Conservation (phyloP, 2,888 invertebrate species). For the Netelia fuscicornis region DNA sequence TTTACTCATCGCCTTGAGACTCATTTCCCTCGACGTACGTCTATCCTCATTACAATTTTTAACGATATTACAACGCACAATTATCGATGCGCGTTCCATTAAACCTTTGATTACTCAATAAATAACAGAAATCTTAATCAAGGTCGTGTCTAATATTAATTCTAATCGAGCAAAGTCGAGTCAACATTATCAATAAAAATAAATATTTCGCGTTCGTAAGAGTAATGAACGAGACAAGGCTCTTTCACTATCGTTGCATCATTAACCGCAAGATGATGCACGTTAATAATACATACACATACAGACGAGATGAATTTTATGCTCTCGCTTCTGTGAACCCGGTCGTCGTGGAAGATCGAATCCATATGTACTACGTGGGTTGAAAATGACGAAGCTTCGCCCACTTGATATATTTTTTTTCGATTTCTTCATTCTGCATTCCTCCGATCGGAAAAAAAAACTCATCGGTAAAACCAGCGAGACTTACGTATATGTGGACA, state of each 20-base stretch:
- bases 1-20: constrained; percentile 30
- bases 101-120: too few relatives aligned
- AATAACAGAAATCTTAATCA: neutral
- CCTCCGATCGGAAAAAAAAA: constrained; percentile 38
- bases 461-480: constrained; percentile 50
- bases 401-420: constrained; percentile 68
- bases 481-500: constrained; percentile 25
- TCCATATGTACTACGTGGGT: constrained; percentile 72
- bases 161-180: neutral
- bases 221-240: constrained; percentile 3
- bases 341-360: constrained; percentile 49
- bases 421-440: constrained; percentile 69
- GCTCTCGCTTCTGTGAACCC: constrained; percentile 54
- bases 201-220: constrained; percentile 4
- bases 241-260: constrained; percentile 50
- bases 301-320: constrained; percentile 19
- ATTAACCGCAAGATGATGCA: constrained; percentile 39
- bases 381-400: constrained; percentile 72
- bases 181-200: neutral
- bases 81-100: constrained; percentile 8
- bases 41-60: neutral
- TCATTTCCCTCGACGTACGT: neutral
- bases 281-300: constrained; percentile 3
- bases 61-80: neutral
- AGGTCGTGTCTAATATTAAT: neutral